Conservation (phyloP, 2,113 vertebrate genomes). For the Bubo blakistoni region DNA sequence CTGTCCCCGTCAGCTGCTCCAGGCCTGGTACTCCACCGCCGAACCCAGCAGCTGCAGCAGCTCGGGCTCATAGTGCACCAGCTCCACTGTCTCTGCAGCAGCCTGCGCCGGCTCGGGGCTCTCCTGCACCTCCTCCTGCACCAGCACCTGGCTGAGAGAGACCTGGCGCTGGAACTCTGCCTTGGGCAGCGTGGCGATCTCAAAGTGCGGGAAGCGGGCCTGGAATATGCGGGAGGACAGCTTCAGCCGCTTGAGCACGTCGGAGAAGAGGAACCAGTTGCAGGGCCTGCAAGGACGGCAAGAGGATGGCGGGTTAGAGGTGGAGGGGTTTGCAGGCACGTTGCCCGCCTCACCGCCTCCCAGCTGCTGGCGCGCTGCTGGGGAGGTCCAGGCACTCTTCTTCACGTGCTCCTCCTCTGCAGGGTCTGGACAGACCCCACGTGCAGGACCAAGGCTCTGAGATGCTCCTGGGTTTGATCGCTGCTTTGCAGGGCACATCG, state of each 20-base stretch:
- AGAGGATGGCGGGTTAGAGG: not conserved
- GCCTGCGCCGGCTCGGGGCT: conserved; percentile 63
- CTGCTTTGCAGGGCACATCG: not conserved
- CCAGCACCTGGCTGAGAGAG: conserved; percentile 89
- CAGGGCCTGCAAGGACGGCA: conserved; percentile 77
- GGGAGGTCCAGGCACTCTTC: not conserved
- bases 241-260: conserved; percentile 92
- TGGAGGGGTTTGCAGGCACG: accelerated
- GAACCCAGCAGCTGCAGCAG: conserved; percentile 92
- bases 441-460: not conserved
- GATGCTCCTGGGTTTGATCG: accelerated
- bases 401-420: not conserved
- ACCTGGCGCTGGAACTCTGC: conserved; percentile 87
- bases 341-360: not conserved
- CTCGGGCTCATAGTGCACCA: conserved; percentile 91
- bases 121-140: conserved; percentile 67
- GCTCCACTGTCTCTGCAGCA: conserved; percentile 83
- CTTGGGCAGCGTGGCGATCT: conserved; percentile 84
- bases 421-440: not conserved
- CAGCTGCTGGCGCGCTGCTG: not conserved
- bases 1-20: conserved; percentile 76
- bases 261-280: conserved; percentile 95
- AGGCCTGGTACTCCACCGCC: conserved; percentile 74
- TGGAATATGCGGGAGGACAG: conserved; percentile 93
- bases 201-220: conserved; percentile 91